These are phyloP conservation scores for Spatula versicolor DNA, from an alignment of 2,797 vertebrate species.

Conservation along the genomic window DNA sequence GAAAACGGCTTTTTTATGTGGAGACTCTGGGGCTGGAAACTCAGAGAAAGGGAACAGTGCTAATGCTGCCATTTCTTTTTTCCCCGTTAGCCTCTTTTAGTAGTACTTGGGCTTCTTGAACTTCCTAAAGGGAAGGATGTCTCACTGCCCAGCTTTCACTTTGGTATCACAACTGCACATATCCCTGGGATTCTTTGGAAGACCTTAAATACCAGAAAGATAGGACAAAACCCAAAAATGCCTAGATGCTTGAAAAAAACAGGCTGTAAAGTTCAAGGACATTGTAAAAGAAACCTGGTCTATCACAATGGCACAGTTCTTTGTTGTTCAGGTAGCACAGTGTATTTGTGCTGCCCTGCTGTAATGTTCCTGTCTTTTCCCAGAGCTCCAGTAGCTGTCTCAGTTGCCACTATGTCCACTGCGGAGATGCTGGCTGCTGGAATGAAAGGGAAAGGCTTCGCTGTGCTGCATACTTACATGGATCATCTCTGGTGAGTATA, in stretches of 20 bases:
- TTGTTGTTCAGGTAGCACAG: neutral
- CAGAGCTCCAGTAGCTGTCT: conserved; percentile 92
- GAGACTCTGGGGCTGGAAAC: neutral
- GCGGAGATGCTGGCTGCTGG: conserved; percentile 86
- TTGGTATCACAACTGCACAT: neutral
- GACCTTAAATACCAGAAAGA: neutral
- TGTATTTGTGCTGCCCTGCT: neutral
- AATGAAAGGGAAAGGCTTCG: conserved; percentile 96
- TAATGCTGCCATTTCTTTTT: neutral
- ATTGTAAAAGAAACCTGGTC: accelerated
- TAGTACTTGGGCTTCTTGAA: neutral
- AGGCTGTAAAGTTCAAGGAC: neutral
- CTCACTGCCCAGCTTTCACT: neutral
- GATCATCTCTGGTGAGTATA: conserved; percentile 91
- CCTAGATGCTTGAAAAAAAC: neutral
- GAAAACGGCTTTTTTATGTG: neutral
- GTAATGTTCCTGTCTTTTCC: neutral
- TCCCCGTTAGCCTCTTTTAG: neutral
- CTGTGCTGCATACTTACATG: conserved; percentile 89
- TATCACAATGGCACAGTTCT: neutral
- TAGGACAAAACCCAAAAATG: neutral
- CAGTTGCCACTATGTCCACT: conserved; percentile 85
- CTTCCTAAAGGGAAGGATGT: neutral
- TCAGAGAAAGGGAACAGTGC: neutral
- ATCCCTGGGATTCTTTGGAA: neutral